These are phyloP conservation scores for Ylistrum balloti DNA, from an alignment of 1,140 invertebrate genomes.

Conservation along the genomic window DNA sequence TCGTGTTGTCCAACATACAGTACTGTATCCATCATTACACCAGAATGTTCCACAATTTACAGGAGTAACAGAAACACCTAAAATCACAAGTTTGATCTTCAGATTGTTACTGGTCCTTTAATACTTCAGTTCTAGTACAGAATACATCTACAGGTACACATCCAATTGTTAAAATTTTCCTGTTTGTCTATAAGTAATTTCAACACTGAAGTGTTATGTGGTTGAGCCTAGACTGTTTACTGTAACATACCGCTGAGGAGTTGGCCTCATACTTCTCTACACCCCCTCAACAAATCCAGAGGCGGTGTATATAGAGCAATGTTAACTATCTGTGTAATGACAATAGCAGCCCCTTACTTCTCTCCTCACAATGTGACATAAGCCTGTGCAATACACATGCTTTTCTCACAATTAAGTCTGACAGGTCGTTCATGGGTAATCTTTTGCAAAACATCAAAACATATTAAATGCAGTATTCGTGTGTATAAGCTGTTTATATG, in stretches of 20 bases:
- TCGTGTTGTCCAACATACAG: not conserved
- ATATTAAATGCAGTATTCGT: too few species aligned
- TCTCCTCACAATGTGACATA: not conserved
- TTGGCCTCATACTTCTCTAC: too few species aligned
- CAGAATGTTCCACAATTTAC: too few species aligned
- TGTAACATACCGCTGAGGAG: too few species aligned
- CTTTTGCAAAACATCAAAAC: not conserved
- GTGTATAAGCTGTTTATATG: too few species aligned
- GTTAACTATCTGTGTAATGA: conserved; percentile 1
- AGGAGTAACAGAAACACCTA: too few species aligned
- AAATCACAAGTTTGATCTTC: too few species aligned
- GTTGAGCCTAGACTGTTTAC: not conserved
- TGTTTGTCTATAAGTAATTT: not conserved
- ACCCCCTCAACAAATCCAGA: not conserved
- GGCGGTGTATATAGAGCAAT: too few species aligned
- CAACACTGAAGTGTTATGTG: not conserved
- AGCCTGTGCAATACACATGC: not conserved
- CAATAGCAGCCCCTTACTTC: not conserved
- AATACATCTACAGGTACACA: not conserved
- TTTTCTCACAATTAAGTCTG: conserved; percentile 2
- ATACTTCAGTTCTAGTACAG: too few species aligned
- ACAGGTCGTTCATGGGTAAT: not conserved
- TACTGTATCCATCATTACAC: not conserved
- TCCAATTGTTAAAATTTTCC: not conserved
- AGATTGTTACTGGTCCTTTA: too few species aligned